Base-by-base conservation (phyloP, 2,888 invertebrate genomes). In the Parelbella ahira region DNA sequence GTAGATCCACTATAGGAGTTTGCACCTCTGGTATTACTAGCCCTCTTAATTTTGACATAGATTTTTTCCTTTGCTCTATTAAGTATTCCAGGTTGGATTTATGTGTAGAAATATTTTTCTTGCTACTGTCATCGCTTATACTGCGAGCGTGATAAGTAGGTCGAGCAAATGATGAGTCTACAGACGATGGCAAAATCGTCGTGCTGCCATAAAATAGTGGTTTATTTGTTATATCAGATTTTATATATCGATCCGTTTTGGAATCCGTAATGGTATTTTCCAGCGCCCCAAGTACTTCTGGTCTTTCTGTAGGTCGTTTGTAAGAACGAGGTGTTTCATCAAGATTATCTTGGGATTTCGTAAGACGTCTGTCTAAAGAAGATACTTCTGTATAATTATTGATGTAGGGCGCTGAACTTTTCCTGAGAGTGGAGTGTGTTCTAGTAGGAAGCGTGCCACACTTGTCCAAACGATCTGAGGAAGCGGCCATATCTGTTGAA, bases 11-110 rank as follows among this genome's bases (percentile, higher is more conserved):
- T 36, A 92, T 90, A 20, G 91, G 90, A 9, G 74, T 72, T 64
- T 91, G 90, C 39, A 89, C 87, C 77, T 96, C 96, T 2, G 96
- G 96, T 65, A 97, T 97, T 18, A 95, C 94, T 56, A 97, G 81
- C n/a, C 96, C 96, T 61, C 95, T 90, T 45, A 97, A 77, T 74
- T 96, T 96, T 1, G 95, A 94, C 77, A 95, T 91, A 9, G 93
- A 93, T 63, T 93, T 93, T 52, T 93, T 91, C 41, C 96, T 89
- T 68, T 95, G 94, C 72, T 96, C 96, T 55, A 94, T 90, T 53
- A 96, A 79, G 54, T 92, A 91, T 58, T 92, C 93, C 60, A 94
- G 88, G 47, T 93, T 92, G 1, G 90, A 90, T 65, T 90, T 90
- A 49, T 91, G 90, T 53, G 81, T 75, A 13, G 68, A 54, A 46